A percentile compares a stretch with the other conserved stretches of the same genome.
phyloP scores from a whole-genome alignment of 2,888 invertebrate species.

The Lordiphosa fenestrarum region DNA sequence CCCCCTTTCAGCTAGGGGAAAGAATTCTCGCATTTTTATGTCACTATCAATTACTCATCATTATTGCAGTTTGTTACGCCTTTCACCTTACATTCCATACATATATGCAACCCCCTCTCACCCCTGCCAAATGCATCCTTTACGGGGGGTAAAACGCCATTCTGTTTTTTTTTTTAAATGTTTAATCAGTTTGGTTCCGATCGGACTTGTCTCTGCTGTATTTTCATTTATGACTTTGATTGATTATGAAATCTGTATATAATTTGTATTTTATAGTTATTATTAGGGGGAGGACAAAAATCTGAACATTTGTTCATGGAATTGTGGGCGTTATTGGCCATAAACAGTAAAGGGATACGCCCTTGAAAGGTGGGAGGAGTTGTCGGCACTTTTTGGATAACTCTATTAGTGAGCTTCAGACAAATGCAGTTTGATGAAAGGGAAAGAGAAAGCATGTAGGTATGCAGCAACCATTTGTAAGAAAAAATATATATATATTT shows the following conservation, averaged over 20 bases:
- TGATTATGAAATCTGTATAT: conserved; percentile 70
- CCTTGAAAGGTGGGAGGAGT: conserved; percentile 12
- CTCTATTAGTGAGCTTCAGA: conserved; percentile 16
- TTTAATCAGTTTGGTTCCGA: conserved; percentile 47
- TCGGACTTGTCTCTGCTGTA: conserved; percentile 34
- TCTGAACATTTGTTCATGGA: conserved; percentile 38
- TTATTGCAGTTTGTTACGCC: conserved; percentile 48
- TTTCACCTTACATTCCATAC: conserved; percentile 13
- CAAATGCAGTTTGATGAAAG: too few species aligned
- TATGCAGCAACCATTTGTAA: too few species aligned
- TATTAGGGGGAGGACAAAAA: conserved; percentile 9
- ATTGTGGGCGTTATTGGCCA: conserved; percentile 49
- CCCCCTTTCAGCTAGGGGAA: conserved; percentile 18
- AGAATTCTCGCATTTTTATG: conserved; percentile 39
- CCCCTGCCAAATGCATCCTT: conserved; percentile 4
- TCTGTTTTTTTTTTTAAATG: conserved; percentile 31
- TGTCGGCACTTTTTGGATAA: background rate
- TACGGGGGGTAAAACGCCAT: conserved; percentile 29
- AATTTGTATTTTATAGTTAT: conserved; percentile 54
- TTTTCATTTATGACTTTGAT: conserved; percentile 75
- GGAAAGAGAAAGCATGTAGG: too few species aligned
- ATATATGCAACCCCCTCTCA: conserved; percentile 11
- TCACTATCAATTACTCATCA: conserved; percentile 76
- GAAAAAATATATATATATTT: too few species aligned
- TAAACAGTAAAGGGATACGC: conserved; percentile 39